Evolutionary conservation across 2,888 invertebrate species (phyloP), one percentile per base, ranked within the genome.

Genomic region (Campoletis raptor): DNA sequence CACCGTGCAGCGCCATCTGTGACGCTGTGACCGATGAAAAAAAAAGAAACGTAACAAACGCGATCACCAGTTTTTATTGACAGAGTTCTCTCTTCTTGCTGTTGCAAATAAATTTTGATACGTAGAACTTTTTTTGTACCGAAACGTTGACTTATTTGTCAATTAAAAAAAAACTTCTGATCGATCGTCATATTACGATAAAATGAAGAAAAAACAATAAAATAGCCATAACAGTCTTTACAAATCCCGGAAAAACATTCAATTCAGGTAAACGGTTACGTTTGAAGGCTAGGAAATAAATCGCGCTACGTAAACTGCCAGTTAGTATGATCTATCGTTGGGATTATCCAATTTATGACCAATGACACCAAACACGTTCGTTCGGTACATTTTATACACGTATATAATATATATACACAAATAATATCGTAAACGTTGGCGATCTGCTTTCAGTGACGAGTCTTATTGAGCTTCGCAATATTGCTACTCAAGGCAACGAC

Each of bases 291-390:
- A 67, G 48, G 66, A 81, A 80, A 77, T 72, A 24, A 77, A 61
- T 83, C 76, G 66, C 66, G 83, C 83, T 83, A 83, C 86, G 77
- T 83, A 83, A 86, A 81, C 83, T 86, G 80, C 86, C 83, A 83
- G 83, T 80, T 77, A 74, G 15, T 15, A 79, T 37, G 73, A 82
- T 80, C 40, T 48, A 42, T 61, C 61, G 66, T 81, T 52, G 81
- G 54, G 70, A 54, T 36, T 57, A 81, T 81, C 30, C 45, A 73
- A 83, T 81, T 30, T 66, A 73, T 77, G 80, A 83, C 70, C 69
- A 74, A 83, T 76, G 70, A 83, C 48, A 69, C 61, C 66, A 42
- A 45, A 70, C 64, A 74, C 70, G 72, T 48, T 67, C 54, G 80
- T 80, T 86, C 72, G 66, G 79, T 80, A 76, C 80, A 70, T 86